These are phyloP conservation scores for Hyperoodon ampullatus DNA, from an alignment of 2,113 vertebrate species.

Conservation along the genomic window DNA sequence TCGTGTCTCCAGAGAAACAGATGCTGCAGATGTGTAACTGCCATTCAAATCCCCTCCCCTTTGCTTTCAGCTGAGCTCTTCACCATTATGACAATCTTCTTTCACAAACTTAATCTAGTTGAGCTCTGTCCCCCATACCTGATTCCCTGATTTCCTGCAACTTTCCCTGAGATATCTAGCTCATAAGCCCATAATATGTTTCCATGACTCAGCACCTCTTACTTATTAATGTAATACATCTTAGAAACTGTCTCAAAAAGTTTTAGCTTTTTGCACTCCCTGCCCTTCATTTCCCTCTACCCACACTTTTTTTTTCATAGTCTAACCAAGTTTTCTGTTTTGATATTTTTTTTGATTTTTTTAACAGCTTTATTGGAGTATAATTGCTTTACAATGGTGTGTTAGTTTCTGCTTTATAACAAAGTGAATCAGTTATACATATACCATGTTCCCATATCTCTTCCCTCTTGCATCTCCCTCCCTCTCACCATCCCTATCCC, in stretches of 20 bases:
- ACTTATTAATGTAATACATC: not conserved
- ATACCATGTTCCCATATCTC: too few relatives aligned
- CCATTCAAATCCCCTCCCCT: not conserved
- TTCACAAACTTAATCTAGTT: not conserved
- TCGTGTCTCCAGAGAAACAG: not conserved
- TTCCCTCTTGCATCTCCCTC: too few relatives aligned
- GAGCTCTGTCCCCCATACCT: not conserved
- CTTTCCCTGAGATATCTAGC: not conserved
- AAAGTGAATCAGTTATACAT: too few relatives aligned
- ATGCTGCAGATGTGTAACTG: not conserved
- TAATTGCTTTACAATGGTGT: too few relatives aligned
- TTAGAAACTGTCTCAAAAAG: not conserved
- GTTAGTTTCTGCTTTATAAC: too few relatives aligned
- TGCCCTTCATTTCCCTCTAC: not conserved
- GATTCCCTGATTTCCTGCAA: not conserved
- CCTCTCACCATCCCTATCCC: too few relatives aligned
- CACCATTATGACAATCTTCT: not conserved
- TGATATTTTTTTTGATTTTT: too few relatives aligned
- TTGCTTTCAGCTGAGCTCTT: not conserved
- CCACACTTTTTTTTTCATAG: not conserved
- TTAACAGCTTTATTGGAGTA: too few relatives aligned
- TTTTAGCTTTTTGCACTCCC: not conserved
- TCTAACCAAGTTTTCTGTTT: too few relatives aligned
- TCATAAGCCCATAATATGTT: not conserved
- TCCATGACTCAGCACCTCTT: not conserved